Conservation (phyloP, 2,113 vertebrate species). For the Stigmatopora argus region DNA sequence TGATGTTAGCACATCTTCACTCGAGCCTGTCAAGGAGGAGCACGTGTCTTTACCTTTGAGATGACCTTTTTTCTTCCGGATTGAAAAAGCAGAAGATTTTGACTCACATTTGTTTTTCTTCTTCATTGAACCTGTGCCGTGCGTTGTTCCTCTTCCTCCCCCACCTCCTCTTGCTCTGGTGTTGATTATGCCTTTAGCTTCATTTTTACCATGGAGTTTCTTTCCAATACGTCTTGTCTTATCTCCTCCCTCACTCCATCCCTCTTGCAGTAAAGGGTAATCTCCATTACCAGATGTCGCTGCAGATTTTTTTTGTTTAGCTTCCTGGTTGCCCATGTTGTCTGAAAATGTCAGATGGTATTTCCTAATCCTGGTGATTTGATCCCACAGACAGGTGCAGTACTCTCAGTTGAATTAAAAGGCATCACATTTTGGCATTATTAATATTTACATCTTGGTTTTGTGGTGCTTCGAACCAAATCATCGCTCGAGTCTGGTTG, state of each 20-base stretch:
- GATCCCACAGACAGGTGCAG: conserved; percentile 31
- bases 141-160: conserved; percentile 43
- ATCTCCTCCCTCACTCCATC: conserved; percentile 74
- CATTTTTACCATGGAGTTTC: conserved; percentile 76
- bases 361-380: conserved; percentile 2
- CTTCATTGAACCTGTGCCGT: conserved; percentile 63
- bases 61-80: conserved; percentile 85
- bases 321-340: conserved; percentile 95
- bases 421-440: conserved; percentile 8
- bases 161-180: neutral
- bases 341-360: conserved; percentile 19
- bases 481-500: conserved; percentile 52
- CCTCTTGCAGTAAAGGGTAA: conserved; percentile 74
- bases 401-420: conserved; percentile 14
- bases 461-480: conserved; percentile 17
- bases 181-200: conserved; percentile 67
- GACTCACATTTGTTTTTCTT: conserved; percentile 87
- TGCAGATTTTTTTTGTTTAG: conserved; percentile 80
- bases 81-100: conserved; percentile 86
- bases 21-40: conserved; percentile 74
- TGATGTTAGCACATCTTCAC: conserved; percentile 80
- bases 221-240: conserved; percentile 82
- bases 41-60: conserved; percentile 74
- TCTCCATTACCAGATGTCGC: conserved; percentile 69
- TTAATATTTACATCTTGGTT: conserved; percentile 3